Evolutionary conservation across 2,113 vertebrate genomes (phyloP).

Genomic region (Serilophus lunatus): DNA sequence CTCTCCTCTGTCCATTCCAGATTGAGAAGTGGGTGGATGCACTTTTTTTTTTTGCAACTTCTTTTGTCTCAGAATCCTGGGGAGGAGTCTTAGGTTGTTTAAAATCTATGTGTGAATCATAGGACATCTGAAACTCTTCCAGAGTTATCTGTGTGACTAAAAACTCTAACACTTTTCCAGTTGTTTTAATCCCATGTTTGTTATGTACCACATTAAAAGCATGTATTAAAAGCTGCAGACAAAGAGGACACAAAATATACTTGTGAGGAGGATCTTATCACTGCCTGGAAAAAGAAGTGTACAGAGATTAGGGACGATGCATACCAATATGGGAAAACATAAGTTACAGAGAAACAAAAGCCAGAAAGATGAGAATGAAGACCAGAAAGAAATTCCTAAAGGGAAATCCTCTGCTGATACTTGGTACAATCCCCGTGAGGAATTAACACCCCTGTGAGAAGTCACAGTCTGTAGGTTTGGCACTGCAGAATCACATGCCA

Average conservation of each 20-base stretch:
- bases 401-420: not conserved
- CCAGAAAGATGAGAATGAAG: not conserved
- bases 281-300: not conserved
- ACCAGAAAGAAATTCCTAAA: not conserved
- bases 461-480: rapidly evolving
- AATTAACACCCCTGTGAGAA: too few relatives aligned
- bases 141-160: not conserved
- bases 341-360: not conserved
- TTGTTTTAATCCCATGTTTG: not conserved
- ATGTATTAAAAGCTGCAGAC: not conserved
- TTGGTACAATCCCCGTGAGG: not conserved
- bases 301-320: not conserved
- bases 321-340: not conserved
- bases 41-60: not conserved
- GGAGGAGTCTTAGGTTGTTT: not conserved
- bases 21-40: not conserved
- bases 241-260: not conserved
- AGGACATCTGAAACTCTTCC: not conserved
- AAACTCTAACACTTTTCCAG: not conserved
- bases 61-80: not conserved
- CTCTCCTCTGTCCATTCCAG: not conserved
- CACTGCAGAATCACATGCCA: rapidly evolving
- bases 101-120: not conserved
- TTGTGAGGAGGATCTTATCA: not conserved
- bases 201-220: not conserved